Base-by-base conservation (phyloP, 1,140 invertebrate genomes). In the Leptopilina boulardi region DNA sequence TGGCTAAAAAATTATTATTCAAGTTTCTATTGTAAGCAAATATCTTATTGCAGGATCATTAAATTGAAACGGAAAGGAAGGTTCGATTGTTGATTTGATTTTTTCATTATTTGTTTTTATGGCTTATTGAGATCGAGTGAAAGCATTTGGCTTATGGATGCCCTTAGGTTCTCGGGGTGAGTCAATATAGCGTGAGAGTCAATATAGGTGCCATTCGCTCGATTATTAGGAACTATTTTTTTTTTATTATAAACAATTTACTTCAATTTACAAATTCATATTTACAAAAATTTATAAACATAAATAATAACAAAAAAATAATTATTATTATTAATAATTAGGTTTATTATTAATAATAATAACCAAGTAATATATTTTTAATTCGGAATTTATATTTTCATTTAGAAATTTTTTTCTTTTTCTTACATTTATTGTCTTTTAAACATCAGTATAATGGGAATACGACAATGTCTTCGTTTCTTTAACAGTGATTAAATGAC, bases 201-300 rank as follows among this genome's bases (percentile, higher is more conserved):
- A n/a, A n/a, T n/a, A n/a, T 81, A 80, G 83, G 80, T 74, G 83
- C 75, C 82, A 82, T 82, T 78, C 76, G 80, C 72, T 44, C 66
- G 78, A 78, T 80, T 84, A 84, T 84, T 84, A 80, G 83, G 83
- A 77, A 77, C 82, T 78, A 86, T 86, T 81, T 82, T 86, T 82
- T 82, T 84, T 80, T 76, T 82, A 77, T 80, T 79, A 81, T 77
- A n/a, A n/a, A n/a, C n/a, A n/a, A n/a, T n/a, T n/a, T n/a, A n/a
- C n/a, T n/a, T n/a, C n/a, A n/a, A n/a, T n/a, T n/a, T n/a, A n/a
- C n/a, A n/a, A n/a, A n/a, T n/a, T n/a, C n/a, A n/a, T n/a, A n/a
- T n/a, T n/a, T n/a, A n/a, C n/a, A n/a, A n/a, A n/a, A n/a, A n/a
- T n/a, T n/a, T n/a, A n/a, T n/a, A n/a, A n/a, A n/a, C n/a, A n/a